Evolutionary conservation across 30 jellyfish, hydroid and myxozoan genomes (phyloP).

Genomic region (Hydractinia symbiolongicarpus): DNA sequence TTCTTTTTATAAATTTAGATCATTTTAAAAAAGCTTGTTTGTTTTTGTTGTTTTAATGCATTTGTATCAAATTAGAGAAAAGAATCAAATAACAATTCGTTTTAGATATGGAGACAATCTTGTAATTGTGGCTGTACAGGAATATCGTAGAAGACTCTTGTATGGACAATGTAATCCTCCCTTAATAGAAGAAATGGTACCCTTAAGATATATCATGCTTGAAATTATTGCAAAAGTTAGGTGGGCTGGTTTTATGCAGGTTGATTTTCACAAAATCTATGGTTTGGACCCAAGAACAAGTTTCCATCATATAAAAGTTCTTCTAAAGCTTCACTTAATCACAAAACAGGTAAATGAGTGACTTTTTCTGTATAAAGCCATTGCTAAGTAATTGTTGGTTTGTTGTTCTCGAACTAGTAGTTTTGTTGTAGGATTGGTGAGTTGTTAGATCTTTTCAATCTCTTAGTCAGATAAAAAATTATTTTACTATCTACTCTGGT

Average conservation of each 20-base stretch:
- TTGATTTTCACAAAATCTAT: slow-evolving; percentile 48
- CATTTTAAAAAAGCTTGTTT: too few relatives aligned
- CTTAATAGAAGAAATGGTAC: slow-evolving; percentile 28
- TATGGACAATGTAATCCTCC: slow-evolving; percentile 46
- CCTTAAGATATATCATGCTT: slow-evolving; percentile 44
- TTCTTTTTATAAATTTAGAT: too few relatives aligned
- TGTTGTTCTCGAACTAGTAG: background rate
- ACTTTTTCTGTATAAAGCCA: background rate
- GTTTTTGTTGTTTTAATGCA: too few relatives aligned
- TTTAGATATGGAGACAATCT: slow-evolving; percentile 54
- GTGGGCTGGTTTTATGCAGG: slow-evolving; percentile 61
- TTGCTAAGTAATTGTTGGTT: background rate
- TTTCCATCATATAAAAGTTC: slow-evolving; percentile 67
- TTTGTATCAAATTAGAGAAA: too few relatives aligned
- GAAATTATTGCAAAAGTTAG: slow-evolving; percentile 72
- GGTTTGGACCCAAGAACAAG: slow-evolving; percentile 68
- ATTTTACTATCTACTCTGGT: too few relatives aligned
- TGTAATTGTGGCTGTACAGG: slow-evolving; percentile 52
- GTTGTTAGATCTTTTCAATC: too few relatives aligned
- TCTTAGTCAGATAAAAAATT: too few relatives aligned
- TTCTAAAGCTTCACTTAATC: slow-evolving; percentile 36
- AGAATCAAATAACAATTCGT: too few relatives aligned
- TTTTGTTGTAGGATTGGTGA: too few relatives aligned
- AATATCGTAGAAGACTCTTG: slow-evolving; percentile 46
- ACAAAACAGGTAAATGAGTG: slow-evolving; percentile 52